These are phyloP conservation scores for Sebastes minor DNA, from an alignment of 2,797 vertebrate species.

Conservation along the genomic window DNA sequence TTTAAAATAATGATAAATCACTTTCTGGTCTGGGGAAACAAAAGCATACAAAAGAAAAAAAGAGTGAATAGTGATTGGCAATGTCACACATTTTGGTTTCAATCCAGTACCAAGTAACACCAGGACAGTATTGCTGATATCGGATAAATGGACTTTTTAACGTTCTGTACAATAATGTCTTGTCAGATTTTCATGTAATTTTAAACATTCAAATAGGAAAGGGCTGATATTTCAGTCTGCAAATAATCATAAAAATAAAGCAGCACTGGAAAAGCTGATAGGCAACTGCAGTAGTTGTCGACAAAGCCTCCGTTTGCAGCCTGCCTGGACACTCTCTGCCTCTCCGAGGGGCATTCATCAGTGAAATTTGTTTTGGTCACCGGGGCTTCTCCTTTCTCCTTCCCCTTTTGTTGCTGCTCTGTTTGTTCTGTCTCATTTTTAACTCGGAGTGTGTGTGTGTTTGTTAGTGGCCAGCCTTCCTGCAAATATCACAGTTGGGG, in stretches of 20 bases:
- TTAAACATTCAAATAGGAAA: neutral
- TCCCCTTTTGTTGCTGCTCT: constrained; percentile 19
- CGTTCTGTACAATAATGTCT: neutral
- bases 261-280: neutral
- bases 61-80: neutral
- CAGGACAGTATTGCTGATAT: neutral
- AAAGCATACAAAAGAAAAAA: neutral
- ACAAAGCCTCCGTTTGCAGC: neutral
- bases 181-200: neutral
- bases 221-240: neutral
- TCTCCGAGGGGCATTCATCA: constrained; percentile 33
- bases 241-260: neutral
- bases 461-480: neutral
- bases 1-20: neutral
- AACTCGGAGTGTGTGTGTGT: neutral
- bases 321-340: neutral
- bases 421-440: neutral
- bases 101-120: neutral
- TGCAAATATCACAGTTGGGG: constrained; percentile 1
- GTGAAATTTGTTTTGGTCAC: constrained; percentile 42
- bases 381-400: constrained; percentile 8
- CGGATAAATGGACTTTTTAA: neutral
- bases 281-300: neutral
- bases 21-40: neutral
- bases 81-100: neutral